Conservation (phyloP, 1,140 invertebrate species). For the Nasonia longicornis region DNA sequence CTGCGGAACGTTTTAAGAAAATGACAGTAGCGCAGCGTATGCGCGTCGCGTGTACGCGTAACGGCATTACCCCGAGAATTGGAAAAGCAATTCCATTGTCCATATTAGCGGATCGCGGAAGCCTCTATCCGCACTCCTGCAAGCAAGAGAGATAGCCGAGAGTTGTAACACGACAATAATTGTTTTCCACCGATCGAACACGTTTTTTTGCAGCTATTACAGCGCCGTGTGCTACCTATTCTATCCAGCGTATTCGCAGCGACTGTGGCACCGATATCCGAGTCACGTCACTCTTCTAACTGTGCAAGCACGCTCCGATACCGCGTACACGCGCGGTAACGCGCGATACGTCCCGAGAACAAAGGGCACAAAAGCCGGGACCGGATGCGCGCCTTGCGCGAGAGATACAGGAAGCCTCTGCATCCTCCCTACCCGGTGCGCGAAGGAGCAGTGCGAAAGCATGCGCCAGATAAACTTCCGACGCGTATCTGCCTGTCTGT, state of each 20-base stretch:
- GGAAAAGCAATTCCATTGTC: not conserved
- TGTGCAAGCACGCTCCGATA: not conserved
- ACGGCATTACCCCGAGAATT: not conserved
- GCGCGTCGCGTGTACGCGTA: not conserved
- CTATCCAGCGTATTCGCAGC: too few species aligned
- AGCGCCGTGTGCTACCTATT: too few species aligned
- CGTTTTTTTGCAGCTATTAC: too few species aligned
- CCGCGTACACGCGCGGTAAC: not conserved
- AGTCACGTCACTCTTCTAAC: not conserved
- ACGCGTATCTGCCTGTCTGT: not conserved
- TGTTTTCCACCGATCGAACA: too few species aligned
- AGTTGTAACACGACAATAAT: too few species aligned
- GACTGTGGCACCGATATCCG: too few species aligned
- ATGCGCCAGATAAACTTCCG: constrained; percentile 8
- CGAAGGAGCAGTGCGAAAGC: not conserved
- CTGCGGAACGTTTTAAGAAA: not conserved
- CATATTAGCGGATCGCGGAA: not conserved
- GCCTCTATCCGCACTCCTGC: not conserved
- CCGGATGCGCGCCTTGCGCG: constrained; percentile 31
- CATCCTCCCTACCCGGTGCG: not conserved
- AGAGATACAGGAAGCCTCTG: not conserved
- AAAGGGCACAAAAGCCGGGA: constrained; percentile 49
- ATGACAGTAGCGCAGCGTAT: not conserved
- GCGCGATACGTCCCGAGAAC: constrained; percentile 35
- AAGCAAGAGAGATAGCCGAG: not conserved